Percentiles rank a stretch among this genome's conserved stretches.
Evolutionary conservation across 2,888 invertebrate species (phyloP).

Genomic region (Noctuana brunneofusca): DNA sequence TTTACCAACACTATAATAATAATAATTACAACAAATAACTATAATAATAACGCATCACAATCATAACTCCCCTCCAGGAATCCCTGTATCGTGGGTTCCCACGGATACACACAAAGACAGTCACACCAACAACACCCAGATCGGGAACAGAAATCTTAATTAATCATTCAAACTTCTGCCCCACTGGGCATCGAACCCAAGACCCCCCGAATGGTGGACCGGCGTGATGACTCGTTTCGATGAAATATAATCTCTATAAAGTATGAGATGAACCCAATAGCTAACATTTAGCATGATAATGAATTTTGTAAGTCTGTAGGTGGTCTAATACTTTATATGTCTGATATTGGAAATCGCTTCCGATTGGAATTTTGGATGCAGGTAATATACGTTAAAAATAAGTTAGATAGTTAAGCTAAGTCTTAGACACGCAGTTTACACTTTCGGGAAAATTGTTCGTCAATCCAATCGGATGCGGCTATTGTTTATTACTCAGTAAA

Average conservation of each 20-base stretch:
- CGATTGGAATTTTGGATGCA: constrained; percentile 14
- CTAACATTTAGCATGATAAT: background rate
- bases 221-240: too few relatives aligned
- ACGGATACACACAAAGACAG: too few relatives aligned
- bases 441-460: background rate
- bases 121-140: too few relatives aligned
- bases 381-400: background rate
- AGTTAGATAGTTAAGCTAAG: too few relatives aligned
- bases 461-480: constrained; percentile 28
- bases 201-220: too few relatives aligned
- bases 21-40: too few relatives aligned
- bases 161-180: too few relatives aligned
- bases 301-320: background rate
- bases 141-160: too few relatives aligned
- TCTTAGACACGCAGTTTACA: background rate
- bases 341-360: constrained; percentile 23
- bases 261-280: background rate
- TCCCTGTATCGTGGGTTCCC: too few relatives aligned
- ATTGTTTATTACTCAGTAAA: background rate
- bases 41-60: too few relatives aligned
- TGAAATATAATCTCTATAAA: constrained; percentile 1
- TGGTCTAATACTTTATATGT: background rate
- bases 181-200: too few relatives aligned
- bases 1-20: background rate
- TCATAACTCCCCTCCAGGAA: too few relatives aligned